Evolutionary conservation across 1,140 invertebrate genomes (phyloP), one percentile per base, ranked within the genome.

Genomic region (Pararge aegeria): DNA sequence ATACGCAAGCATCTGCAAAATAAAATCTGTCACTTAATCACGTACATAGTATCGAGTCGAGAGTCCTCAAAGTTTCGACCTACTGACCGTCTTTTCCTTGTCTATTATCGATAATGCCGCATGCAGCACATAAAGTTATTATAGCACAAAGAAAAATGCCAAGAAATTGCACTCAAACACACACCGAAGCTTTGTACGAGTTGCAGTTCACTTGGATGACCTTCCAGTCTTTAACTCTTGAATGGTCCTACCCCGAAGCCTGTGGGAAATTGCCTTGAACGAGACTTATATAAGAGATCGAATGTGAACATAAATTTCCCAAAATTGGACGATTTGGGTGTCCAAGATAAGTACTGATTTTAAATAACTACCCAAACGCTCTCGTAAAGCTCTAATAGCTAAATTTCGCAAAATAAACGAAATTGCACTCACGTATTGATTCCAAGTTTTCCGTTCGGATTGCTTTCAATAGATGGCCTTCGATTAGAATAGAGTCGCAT

Each of bases 251-350:
- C 18, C 0, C 18, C 20, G 40, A 30, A 37, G 57, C 38, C 57
- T 59, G 57, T 38, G 40, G 57, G 29, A 59, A 59, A 59, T 59
- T 34, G 49, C 57, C 16, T 9, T 30, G 18, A 24, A 18, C 13
- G 15, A 29, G 18, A 12, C 44, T 46, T 46, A 20, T 5, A 21
- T 46, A 21, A 21, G 10, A 46, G 4, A 46, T 46, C 18, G 12
- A 20, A 46, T 46, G 20, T 12, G 10, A 12, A 34, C 10, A 34
- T 34, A 34, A 12, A 34, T 30, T 30, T 30, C 10, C 1, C 10
- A n/a, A 34, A 34, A 34, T n/a, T 34, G 30, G 30, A 34, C 30
- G 30, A 34, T 34, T 34, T 10, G 9, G 3, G 10, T 34, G 30
- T 10, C n/a, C 2, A 9, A n/a, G 34, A 37, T 37, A 42, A 42